These are phyloP conservation scores for Helicoverpa assulta DNA, from an alignment of 2,888 invertebrate species.

Conservation along the genomic window DNA sequence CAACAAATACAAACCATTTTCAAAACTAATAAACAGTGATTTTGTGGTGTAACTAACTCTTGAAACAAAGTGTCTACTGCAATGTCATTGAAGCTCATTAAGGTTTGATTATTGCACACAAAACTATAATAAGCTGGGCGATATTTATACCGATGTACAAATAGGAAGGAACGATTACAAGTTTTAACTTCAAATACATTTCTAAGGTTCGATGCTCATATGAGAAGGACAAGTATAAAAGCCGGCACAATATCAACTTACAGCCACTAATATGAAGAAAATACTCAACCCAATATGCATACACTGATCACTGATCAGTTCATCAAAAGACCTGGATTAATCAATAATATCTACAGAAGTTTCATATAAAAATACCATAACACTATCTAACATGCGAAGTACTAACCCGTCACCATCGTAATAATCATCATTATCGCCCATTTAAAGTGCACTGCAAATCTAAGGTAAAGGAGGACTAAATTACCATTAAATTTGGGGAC, in stretches of 20 bases:
- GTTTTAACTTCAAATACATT: constrained; percentile 14
- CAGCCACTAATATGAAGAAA: constrained; percentile 1
- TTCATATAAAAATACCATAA: constrained; percentile 42
- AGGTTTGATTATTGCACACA: neutral
- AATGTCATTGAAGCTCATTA: neutral
- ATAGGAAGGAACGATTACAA: neutral
- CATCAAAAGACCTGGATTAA: constrained; percentile 24
- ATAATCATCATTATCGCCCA: constrained; percentile 86
- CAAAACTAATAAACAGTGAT: neutral
- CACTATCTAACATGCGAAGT: constrained; percentile 64
- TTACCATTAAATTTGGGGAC: constrained; percentile 72
- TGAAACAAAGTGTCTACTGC: neutral
- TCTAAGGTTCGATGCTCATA: neutral
- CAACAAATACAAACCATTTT: neutral
- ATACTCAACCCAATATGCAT: constrained; percentile 1
- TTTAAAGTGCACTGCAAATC: constrained; percentile 66
- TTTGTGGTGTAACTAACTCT: neutral
- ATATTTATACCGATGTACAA: neutral
- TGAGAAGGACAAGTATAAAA: constrained; percentile 26
- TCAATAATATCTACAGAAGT: constrained; percentile 32
- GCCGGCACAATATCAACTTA: constrained; percentile 33
- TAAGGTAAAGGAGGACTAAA: constrained; percentile 65
- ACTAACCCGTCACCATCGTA: constrained; percentile 89
- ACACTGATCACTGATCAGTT: constrained; percentile 3
- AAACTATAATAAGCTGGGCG: constrained; percentile 18